Evolutionary conservation across 2,797 vertebrate species (phyloP).

Genomic region (Tenualosa thibaudeaui): DNA sequence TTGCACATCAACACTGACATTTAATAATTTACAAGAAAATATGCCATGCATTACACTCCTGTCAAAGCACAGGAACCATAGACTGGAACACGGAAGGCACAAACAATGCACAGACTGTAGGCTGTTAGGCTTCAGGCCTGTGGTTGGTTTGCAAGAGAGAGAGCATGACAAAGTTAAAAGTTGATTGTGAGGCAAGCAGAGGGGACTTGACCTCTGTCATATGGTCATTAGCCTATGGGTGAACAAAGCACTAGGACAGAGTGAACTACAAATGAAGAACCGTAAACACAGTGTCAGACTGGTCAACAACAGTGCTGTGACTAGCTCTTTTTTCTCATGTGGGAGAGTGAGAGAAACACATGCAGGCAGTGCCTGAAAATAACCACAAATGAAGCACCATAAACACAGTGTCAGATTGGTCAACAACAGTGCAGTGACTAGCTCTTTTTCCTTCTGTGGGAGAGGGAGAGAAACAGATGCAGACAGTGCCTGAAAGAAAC

Average conservation of each 20-base stretch:
- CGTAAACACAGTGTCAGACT: not conserved
- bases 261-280: not conserved
- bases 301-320: not conserved
- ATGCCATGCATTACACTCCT: not conserved
- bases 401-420: not conserved
- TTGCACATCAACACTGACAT: not conserved
- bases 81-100: not conserved
- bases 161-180: not conserved
- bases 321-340: not conserved
- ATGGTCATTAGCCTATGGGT: not conserved
- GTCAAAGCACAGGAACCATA: not conserved
- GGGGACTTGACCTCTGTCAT: not conserved
- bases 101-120: not conserved
- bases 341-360: constrained; percentile 29
- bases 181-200: not conserved
- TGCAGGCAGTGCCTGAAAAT: constrained; percentile 32
- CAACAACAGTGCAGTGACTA: not conserved
- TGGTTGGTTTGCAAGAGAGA: not conserved
- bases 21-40: not conserved
- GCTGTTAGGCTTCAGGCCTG: not conserved
- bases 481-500: not conserved
- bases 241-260: not conserved
- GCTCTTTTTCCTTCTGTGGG: not conserved
- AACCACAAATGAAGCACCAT: not conserved
- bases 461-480: constrained; percentile 44